Percentiles rank a stretch among this genome's conserved stretches.
These are phyloP conservation scores for Chiridota heheva DNA, from an alignment of 35 echinoderm and acorn worm species.

Conservation along the genomic window DNA sequence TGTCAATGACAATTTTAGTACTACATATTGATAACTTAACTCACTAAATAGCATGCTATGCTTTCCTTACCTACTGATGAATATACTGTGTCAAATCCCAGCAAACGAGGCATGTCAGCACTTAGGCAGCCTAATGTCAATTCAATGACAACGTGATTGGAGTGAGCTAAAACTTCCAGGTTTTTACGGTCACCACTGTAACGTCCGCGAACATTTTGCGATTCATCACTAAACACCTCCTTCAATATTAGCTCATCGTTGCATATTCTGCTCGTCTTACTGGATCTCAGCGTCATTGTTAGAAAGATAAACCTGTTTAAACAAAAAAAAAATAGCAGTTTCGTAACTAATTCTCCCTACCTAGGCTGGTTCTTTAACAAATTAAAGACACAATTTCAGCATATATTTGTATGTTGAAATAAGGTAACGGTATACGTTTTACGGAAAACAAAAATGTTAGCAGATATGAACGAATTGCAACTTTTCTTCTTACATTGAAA, in stretches of 20 bases:
- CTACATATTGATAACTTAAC: too few species aligned
- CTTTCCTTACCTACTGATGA: slow-evolving; percentile 59
- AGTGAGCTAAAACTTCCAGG: slow-evolving; percentile 41
- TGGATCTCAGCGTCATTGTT: background rate
- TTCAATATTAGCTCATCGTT: slow-evolving; percentile 43
- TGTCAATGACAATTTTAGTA: too few species aligned
- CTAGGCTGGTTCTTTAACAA: too few species aligned
- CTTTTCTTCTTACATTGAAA: too few species aligned
- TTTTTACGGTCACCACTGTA: slow-evolving; percentile 57
- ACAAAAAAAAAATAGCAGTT: background rate
- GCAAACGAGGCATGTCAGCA: slow-evolving; percentile 54
- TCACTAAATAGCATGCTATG: too few species aligned
- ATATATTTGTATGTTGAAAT: too few species aligned
- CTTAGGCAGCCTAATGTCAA: slow-evolving; percentile 47
- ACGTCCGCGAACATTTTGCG: slow-evolving; percentile 16
- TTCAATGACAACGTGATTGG: slow-evolving; percentile 40
- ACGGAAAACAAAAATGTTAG: too few species aligned
- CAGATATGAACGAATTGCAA: too few species aligned
- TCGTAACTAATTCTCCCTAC: too few species aligned
- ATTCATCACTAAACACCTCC: slow-evolving; percentile 11
- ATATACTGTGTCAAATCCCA: slow-evolving; percentile 65
- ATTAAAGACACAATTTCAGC: too few species aligned
- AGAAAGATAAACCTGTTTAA: slow-evolving; percentile 9
- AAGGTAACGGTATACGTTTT: too few species aligned
- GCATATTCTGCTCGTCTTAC: background rate